Evolutionary conservation across 2,888 invertebrate species (phyloP), one percentile per base, ranked within the genome.

Genomic region (Aproaerema taeniolella): DNA sequence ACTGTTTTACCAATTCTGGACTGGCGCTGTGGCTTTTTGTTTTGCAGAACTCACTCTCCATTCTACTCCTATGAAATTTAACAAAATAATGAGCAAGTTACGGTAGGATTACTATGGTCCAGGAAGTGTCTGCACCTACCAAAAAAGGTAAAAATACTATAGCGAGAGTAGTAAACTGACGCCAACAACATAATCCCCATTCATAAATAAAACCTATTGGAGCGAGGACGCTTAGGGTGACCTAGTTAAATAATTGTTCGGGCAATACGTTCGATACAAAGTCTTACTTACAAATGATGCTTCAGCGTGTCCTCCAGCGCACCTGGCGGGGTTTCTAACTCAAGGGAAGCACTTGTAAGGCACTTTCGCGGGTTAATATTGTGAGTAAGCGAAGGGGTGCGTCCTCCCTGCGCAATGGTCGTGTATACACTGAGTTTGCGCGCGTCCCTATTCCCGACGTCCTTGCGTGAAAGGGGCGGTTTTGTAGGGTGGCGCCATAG

Each of bases 381-480:
- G 53, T 40, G n/a, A 51, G 40, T 31, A 45, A 49, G 49, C 49
- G 49, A 43, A 53, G 52, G 54, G 54, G 53, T 61, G 60, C 83
- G 82, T 78, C 68, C 71, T 71, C 63, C 55, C 62, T 47, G 60
- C 54, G 45, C 73, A 59, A 58, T 66, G 61, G 64, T 54, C 58
- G 67, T 67, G 61, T 74, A 70, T 64, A 70, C 62, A 82, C 81
- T 81, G 77, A 74, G 69, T 70, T 70, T 83, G 85, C 86, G 85
- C 79, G 78, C 76, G 74, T 80, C 81, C 83, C 81, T 80, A 65
- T 77, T 82, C 83, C 82, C 77, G 71, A 63, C 73, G 79, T 77
- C 78, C 83, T 82, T 80, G 79, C 67, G 68, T 77, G 61, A 69
- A 77, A 75, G 81, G 85, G 86, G 81, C 71, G 76, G 79, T 57